These are phyloP conservation scores for Isoperla grammatica DNA, from an alignment of 2,888 invertebrate genomes.

Conservation along the genomic window DNA sequence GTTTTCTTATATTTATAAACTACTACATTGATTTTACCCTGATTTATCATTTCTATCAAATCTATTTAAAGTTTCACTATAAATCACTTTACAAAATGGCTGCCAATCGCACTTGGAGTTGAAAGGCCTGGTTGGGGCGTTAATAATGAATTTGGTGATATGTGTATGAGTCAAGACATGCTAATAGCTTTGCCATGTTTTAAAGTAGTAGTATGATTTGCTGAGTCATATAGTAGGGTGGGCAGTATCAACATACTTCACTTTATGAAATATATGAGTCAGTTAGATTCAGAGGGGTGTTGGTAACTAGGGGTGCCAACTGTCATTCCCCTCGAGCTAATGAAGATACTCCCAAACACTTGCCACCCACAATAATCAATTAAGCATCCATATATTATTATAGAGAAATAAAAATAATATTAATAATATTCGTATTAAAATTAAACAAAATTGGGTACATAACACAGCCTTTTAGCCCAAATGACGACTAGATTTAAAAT, in stretches of 20 bases:
- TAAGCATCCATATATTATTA: not conserved
- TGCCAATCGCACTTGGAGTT: not conserved
- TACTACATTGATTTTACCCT: too few relatives aligned
- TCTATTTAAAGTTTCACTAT: too few relatives aligned
- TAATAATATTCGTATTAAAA: slow-evolving; percentile 10
- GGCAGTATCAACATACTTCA: slow-evolving; percentile 4
- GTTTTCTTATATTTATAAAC: slow-evolving; percentile 5
- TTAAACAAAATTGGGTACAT: slow-evolving; percentile 21
- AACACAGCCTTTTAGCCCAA: slow-evolving; percentile 36
- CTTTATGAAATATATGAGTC: slow-evolving; percentile 5
- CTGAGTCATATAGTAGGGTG: slow-evolving; percentile 10
- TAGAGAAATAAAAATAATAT: not conserved
- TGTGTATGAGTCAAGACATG: slow-evolving; percentile 12
- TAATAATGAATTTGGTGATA: slow-evolving; percentile 15
- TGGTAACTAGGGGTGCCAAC: not conserved
- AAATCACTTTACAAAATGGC: slow-evolving; percentile 5
- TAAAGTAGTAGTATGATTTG: slow-evolving; percentile 4
- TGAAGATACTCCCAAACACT: not conserved
- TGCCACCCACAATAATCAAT: not conserved
- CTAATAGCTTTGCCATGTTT: slow-evolving; percentile 11
- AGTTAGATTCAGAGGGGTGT: slow-evolving; percentile 12
- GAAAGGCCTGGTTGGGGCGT: not conserved
- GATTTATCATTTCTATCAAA: too few relatives aligned
- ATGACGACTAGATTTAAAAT: slow-evolving; percentile 40
- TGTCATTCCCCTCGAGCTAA: not conserved